These are phyloP conservation scores for Echinops telfairi DNA, from an alignment of 2,113 vertebrate species.

Conservation along the genomic window DNA sequence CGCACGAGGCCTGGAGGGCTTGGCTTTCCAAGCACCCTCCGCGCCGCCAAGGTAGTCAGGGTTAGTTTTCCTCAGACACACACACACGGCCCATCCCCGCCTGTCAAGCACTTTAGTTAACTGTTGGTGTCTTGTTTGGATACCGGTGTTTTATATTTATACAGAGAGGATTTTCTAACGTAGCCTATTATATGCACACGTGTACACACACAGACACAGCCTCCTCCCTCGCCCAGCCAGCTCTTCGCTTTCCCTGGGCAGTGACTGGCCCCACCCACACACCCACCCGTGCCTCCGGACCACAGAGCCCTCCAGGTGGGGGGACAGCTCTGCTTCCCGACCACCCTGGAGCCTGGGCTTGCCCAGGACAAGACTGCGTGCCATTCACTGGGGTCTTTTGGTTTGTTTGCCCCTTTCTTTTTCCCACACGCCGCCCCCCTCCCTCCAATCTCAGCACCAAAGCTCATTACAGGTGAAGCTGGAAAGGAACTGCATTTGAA, in stretches of 20 bases:
- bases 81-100: background rate
- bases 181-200: slow-evolving; percentile 64
- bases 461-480: slow-evolving; percentile 67
- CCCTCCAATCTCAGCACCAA: slow-evolving; percentile 73
- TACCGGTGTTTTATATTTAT: slow-evolving; percentile 84
- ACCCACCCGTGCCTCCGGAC: slow-evolving; percentile 49
- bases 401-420: background rate
- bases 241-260: background rate
- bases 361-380: slow-evolving; percentile 60
- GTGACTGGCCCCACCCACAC: background rate
- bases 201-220: background rate
- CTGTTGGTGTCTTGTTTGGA: slow-evolving; percentile 73
- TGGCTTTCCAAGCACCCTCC: slow-evolving; percentile 5
- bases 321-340: background rate
- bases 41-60: background rate
- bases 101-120: slow-evolving; percentile 79
- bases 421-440: slow-evolving; percentile 32
- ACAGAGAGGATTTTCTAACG: slow-evolving; percentile 83
- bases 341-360: slow-evolving; percentile 29
- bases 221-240: slow-evolving; percentile 16
- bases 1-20: background rate
- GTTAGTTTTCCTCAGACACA: slow-evolving; percentile 1
- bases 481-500: slow-evolving; percentile 78
- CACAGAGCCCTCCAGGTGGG: background rate
- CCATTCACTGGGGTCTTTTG: background rate